These are phyloP conservation scores for Daubentonia madagascariensis DNA, from an alignment of 2,113 vertebrate genomes.

Conservation along the genomic window DNA sequence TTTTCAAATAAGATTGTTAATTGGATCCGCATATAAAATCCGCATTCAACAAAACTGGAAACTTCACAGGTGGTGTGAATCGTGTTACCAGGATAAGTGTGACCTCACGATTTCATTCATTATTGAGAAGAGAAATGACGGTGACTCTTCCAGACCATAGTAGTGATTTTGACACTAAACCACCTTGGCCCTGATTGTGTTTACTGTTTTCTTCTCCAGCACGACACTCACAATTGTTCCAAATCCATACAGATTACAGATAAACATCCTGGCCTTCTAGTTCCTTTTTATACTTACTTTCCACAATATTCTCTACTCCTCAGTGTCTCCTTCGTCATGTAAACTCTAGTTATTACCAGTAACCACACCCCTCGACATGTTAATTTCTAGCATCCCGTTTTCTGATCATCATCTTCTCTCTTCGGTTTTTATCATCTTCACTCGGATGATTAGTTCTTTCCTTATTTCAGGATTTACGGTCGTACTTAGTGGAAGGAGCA, in stretches of 20 bases:
- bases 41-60: background rate
- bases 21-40: background rate
- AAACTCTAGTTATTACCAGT: background rate
- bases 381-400: background rate
- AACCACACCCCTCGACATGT: background rate
- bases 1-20: background rate
- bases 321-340: background rate
- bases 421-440: background rate
- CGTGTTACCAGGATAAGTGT: background rate
- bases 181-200: background rate
- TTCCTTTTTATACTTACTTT: background rate
- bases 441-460: background rate
- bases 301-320: background rate
- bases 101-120: background rate
- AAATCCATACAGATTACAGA: background rate
- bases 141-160: background rate
- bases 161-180: background rate
- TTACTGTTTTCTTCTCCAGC: background rate
- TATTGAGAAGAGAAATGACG: background rate
- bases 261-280: background rate
- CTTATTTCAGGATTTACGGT: background rate
- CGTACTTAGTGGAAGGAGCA: background rate
- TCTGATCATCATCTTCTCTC: background rate
- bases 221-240: background rate
- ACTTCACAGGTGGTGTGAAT: accelerated